A percentile compares a stretch with the other conserved stretches of the same genome.
phyloP scores from a whole-genome alignment of 2,797 vertebrate genomes.

The Nannoperca obscura region DNA sequence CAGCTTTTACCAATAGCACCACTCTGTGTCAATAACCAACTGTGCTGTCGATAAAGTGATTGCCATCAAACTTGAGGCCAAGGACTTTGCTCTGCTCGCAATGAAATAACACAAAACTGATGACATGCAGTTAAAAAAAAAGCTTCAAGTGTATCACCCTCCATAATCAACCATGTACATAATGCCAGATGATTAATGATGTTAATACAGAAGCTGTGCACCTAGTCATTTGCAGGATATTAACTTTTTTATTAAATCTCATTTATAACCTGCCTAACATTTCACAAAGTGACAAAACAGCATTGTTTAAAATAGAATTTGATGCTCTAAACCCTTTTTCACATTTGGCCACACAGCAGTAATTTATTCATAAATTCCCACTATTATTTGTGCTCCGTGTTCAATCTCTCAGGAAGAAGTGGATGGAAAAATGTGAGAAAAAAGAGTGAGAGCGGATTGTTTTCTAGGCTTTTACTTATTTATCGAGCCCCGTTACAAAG shows the following conservation, averaged over 20 bases:
- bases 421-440: constrained; percentile 44
- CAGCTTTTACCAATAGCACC: constrained; percentile 6
- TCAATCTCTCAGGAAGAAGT: constrained; percentile 52
- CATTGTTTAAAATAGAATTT: constrained; percentile 59
- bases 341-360: constrained; percentile 49
- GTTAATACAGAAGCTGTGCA: constrained; percentile 64
- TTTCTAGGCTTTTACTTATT: constrained; percentile 77
- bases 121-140: background rate
- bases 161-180: constrained; percentile 41
- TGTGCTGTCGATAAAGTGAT: constrained; percentile 11
- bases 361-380: constrained; percentile 75
- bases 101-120: background rate
- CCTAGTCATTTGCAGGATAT: constrained; percentile 67
- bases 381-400: constrained; percentile 50
- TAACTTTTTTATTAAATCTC: constrained; percentile 68
- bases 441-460: constrained; percentile 52
- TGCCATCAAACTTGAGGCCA: constrained; percentile 9
- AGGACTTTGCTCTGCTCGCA: background rate
- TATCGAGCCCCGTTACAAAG: constrained; percentile 63
- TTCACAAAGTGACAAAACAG: constrained; percentile 73
- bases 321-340: constrained; percentile 38
- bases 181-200: constrained; percentile 77
- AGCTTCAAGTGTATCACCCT: constrained; percentile 20
- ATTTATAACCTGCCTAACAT: constrained; percentile 65
- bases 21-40: constrained; percentile 10